Evolutionary conservation across 2,888 invertebrate species (phyloP), one percentile per base, ranked within the genome.

Genomic region (Eilema depressum): DNA sequence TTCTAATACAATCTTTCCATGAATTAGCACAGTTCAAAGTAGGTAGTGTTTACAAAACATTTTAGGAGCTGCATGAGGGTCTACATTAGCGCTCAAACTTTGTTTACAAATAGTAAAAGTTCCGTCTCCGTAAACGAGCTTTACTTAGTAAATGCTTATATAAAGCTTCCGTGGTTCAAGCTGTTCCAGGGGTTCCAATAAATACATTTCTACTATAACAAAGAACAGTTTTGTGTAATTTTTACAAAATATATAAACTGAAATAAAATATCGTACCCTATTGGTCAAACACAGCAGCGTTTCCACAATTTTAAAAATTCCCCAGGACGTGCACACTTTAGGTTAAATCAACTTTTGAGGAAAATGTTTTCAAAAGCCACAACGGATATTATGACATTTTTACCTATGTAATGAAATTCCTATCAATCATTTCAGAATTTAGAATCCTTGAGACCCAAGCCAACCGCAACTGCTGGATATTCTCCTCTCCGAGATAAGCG

Each of bases 51-150:
- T 30, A 61, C 60, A 61, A 61, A 20, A 30, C 61, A 61, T 61
- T 28, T 61, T 30, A 33, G 20, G 53, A 28, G 28, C 10, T 61
- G 28, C 30, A 28, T 28, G 30, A 61, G 61, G n/a, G 33, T 20
- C 20, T 61, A 61, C 20, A n/a, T 61, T 61, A 61, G 30, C 61
- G 20, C 33, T 61, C 61, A 28, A 61, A 61, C 61, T 63, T 63
- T 63, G 37, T 10, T n/a, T 61, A 33, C 33, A 30, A 59, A 28
- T 61, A 33, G 30, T 10, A 61, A 30, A 61, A 30, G 30, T 28
- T 61, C 28, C 20, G 10, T 26, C 30, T 20, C 10, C 5, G 8
- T 59, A 30, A 26, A 61, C 30, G 17, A 30, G 60, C 28, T 60
- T 60, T 30, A 60, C 28, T 60, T 60, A 60, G 17, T 28, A 30